These are phyloP conservation scores for Brachyhypopomus gauderio DNA, from an alignment of 2,113 vertebrate genomes.

Conservation along the genomic window DNA sequence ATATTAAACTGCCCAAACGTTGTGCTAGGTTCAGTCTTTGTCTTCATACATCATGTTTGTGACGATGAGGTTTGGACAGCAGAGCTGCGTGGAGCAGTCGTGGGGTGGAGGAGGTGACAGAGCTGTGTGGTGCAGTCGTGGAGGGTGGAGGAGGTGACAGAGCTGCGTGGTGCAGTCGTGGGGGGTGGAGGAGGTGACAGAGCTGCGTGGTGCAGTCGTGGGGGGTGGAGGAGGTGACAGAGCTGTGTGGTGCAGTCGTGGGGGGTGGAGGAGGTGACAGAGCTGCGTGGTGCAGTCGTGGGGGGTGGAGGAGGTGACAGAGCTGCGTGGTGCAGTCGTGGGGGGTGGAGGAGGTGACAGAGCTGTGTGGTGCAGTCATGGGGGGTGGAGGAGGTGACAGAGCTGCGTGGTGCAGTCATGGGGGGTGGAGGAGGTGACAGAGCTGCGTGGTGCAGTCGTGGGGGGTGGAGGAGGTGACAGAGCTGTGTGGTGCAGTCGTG, in stretches of 20 bases:
- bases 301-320: background rate
- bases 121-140: no score
- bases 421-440: background rate
- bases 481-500: conserved; percentile 35
- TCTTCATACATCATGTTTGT: no score
- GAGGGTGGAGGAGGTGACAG: background rate
- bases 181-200: background rate
- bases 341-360: background rate
- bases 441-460: no score
- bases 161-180: no score
- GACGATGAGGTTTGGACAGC: conserved; percentile 45
- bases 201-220: no score
- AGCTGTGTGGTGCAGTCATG: no score
- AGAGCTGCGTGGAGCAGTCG: conserved; percentile 35
- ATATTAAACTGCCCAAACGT: background rate
- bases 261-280: background rate
- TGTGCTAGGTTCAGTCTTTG: background rate
- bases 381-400: background rate
- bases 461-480: background rate
- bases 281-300: no score
- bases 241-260: no score
- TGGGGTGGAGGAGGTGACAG: background rate
- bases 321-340: no score
- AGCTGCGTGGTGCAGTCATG: no score
- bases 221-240: background rate